Evolutionary conservation across 2,888 invertebrate species (phyloP).

Genomic region (Scotopteryx bipunctaria): DNA sequence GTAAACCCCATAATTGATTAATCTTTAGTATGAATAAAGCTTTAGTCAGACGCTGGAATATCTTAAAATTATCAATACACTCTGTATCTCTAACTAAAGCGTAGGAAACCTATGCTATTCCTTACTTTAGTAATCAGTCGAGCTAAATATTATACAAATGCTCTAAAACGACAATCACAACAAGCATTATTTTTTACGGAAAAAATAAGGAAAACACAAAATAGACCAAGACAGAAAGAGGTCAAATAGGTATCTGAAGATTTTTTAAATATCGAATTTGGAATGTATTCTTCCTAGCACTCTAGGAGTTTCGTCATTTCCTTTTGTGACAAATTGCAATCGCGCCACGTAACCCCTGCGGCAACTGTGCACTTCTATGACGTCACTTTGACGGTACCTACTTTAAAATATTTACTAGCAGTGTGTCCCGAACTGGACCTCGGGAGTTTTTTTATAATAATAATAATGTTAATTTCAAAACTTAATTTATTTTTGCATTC

Average conservation of each 20-base stretch:
- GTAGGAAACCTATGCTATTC: slow-evolving; percentile 10
- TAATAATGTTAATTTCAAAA: no score
- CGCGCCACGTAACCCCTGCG: no score
- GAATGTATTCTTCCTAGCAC: neutral
- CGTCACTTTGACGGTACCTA: no score
- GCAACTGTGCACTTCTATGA: no score
- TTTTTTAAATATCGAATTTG: neutral
- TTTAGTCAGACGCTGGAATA: slow-evolving; percentile 33
- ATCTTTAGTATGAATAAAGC: slow-evolving; percentile 47
- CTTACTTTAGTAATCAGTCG: slow-evolving; percentile 31
- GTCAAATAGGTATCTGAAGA: no score
- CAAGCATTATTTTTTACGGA: neutral
- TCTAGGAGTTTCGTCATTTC: no score
- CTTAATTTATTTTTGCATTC: no score
- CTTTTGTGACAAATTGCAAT: neutral
- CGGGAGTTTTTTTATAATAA: no score
- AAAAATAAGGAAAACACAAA: no score
- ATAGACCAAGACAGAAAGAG: no score
- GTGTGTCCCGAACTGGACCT: no score
- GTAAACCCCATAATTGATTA: slow-evolving; percentile 16
- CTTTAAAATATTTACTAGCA: no score
- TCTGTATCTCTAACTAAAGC: slow-evolving; percentile 4
- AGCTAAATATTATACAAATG: slow-evolving; percentile 36
- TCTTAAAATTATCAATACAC: slow-evolving; percentile 23
- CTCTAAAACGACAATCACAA: slow-evolving; percentile 31